phyloP scores from a whole-genome alignment of 35 echinoderm and acorn worm genomes.

The Lytechinus pictus region DNA sequence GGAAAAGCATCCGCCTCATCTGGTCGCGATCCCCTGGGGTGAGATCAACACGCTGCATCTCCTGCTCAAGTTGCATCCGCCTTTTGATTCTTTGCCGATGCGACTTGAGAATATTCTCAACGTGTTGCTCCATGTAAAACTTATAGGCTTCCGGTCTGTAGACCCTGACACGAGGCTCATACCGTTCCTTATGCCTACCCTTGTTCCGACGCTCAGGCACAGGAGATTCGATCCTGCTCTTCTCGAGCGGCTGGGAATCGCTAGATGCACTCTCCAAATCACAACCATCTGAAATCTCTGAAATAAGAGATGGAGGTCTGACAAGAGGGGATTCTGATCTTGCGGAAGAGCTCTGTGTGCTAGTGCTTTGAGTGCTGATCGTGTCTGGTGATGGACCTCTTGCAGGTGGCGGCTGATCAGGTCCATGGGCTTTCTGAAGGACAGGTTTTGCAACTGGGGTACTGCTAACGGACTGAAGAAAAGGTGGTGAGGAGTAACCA shows the following conservation, averaged over 20 bases:
- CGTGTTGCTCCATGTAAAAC: constrained; percentile 99
- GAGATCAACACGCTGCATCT: constrained; percentile 90
- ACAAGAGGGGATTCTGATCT: constrained; percentile 65
- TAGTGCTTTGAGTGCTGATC: constrained; percentile 76
- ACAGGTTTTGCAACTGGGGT: constrained; percentile 87
- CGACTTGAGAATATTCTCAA: constrained; percentile 97
- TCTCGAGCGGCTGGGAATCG: constrained; percentile 56
- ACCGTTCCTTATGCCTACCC: constrained; percentile 57
- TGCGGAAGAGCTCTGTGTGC: constrained; percentile 69
- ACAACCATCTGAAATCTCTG: constrained; percentile 77
- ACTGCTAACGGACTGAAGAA: constrained; percentile 77
- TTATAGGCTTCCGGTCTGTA: constrained; percentile 93
- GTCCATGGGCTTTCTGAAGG: constrained; percentile 92
- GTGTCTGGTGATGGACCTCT: constrained; percentile 96
- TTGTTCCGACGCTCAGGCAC: constrained; percentile 87
- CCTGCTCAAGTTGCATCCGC: constrained; percentile 84
- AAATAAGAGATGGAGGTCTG: constrained; percentile 71
- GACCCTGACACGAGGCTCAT: constrained; percentile 78
- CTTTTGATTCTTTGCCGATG: constrained; percentile 73
- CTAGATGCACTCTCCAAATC: constrained; percentile 60
- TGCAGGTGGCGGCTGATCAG: constrained; percentile 70
- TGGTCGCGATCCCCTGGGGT: constrained; percentile 86
- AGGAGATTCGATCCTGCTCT: constrained; percentile 93
- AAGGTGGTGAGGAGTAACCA: constrained; percentile 55
- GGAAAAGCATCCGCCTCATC: constrained; percentile 95